Evolutionary conservation across 1,140 invertebrate species (phyloP), one percentile per base, ranked within the genome.

Genomic region (Drosophila littoralis): DNA sequence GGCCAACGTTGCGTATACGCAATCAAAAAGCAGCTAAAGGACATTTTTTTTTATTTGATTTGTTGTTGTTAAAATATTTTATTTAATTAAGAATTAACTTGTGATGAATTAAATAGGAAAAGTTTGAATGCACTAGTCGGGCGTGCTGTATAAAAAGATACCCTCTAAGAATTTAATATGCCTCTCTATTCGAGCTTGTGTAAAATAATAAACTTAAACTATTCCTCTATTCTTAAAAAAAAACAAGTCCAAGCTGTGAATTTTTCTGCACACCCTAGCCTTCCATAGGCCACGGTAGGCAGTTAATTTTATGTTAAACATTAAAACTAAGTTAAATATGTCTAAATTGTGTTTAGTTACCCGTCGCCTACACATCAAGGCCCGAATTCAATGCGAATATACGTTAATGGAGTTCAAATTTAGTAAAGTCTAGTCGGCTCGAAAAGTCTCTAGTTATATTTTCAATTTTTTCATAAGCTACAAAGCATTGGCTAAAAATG

Each of bases 1-100:
- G 40, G 63, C 69, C 64, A 81, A 54, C 54, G 66, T 48, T 83
- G 76, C 67, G 80, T 76, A 83, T 79, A 76, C 75, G 45, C 67
- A 76, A 64, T 54, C 32, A 65, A 43, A 38, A 22, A 22, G 13
- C 35, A 42, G 55, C 32, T 57, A 28, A 36, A 60, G 55, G 15
- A 51, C 35, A 54, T 45, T 54, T 58, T 48, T 36, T 38, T 38
- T 13, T n/a, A 66, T 15, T 36, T 66, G 10, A 48, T 46, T 59
- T 46, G 13, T 9, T n/a, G 12, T 46, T 38, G 43, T 60, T 43
- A 10, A 4, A 46, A 45, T 57, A 38, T 15, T 48, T 57, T 15
- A 40, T 38, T 66, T 32, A 12, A 66, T 66, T 38, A 12, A 28
- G 32, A 13, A 33, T 52, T 13, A 66, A 38, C 32, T 10, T 57